Base-by-base conservation (phyloP, 2,113 vertebrate genomes). In the Nothobranchius kuhntae region DNA sequence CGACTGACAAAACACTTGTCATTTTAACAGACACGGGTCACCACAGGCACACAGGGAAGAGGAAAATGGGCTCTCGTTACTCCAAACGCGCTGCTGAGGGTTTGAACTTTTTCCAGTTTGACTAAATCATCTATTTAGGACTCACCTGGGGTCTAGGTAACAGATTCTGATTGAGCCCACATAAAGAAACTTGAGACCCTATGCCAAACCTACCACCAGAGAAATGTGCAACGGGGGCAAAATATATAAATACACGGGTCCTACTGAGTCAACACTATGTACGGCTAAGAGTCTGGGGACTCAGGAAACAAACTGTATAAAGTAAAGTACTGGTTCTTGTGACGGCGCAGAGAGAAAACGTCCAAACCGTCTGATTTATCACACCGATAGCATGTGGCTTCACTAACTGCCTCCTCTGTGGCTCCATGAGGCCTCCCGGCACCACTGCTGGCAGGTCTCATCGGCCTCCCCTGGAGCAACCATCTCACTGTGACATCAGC, bases 221-320 rank as follows among this genome's bases (percentile, higher is more conserved):
- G 61, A 71, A 85, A 86, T 82, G 73, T 80, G 85, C 86, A 85
- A 80, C 57, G 48, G 63, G 61, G 62, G 85, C 84, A 77, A 77
- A 68, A 80, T 30, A 77, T 89, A 87, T 86, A 90, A 90, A 89
- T 87, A 88, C 84, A 74, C 9, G 7, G 35, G 63, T 66, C 69
- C 55, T 57, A 87, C 78, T 85, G 84, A 85, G 80, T 84, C 75
- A 68, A 89, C 80, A 71, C 47, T 81, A 72, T 42, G 61, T 68
- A 62, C 73, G 6, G 30, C 1, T 1, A 35, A 59, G 71, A 72
- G 64, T 80, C 68, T 24, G 4, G 73, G 86, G 81, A 84, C 42
- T 21, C 65, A 70, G 72, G 40, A 50, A 75, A 73, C 78, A 40
- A 40, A 40, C 38, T 1, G 38, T 40, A 40, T 40, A 78, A 57